Conservation (phyloP, 92 coral and sea anemone species). For the Epizoanthus stellaris region DNA sequence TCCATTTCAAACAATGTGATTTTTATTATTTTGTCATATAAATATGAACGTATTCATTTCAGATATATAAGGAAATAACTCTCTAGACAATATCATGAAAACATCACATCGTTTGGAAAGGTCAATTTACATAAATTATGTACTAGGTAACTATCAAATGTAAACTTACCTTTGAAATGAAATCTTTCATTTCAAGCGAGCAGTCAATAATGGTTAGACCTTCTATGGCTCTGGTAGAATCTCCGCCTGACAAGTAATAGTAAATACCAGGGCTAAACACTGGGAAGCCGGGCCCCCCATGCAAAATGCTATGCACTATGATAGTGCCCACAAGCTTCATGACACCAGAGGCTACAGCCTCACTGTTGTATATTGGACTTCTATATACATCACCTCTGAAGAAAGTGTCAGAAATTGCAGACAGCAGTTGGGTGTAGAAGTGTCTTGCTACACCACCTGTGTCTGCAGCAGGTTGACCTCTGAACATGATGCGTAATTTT, state of each 20-base stretch:
- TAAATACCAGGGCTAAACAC: constrained; percentile 64
- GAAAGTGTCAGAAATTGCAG: constrained; percentile 44
- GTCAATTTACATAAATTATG: constrained; percentile 18
- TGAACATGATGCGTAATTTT: constrained; percentile 56
- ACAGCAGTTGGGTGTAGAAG: constrained; percentile 70
- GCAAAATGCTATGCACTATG: constrained; percentile 69
- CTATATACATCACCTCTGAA: constrained; percentile 50
- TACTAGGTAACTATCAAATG: too few relatives aligned
- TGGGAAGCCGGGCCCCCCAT: constrained; percentile 3
- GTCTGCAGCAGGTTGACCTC: constrained; percentile 72
- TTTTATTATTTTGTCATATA: too few relatives aligned
- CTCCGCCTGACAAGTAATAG: constrained; percentile 65
- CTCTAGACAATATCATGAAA: constrained; percentile 2
- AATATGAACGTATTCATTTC: too few relatives aligned
- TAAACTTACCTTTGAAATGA: constrained; percentile 52
- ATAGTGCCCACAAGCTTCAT: constrained; percentile 73
- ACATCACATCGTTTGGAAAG: constrained; percentile 9
- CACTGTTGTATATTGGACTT: constrained; percentile 1
- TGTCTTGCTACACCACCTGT: constrained; percentile 73
- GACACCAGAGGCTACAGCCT: constrained; percentile 66
- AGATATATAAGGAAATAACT: too few relatives aligned
- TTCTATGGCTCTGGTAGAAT: constrained; percentile 55
- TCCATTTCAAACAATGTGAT: too few relatives aligned
- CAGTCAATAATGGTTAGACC: constrained; percentile 64
- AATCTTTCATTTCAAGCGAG: constrained; percentile 51